Conservation (phyloP, 2,113 vertebrate genomes). For the Ciconia boyciana region DNA sequence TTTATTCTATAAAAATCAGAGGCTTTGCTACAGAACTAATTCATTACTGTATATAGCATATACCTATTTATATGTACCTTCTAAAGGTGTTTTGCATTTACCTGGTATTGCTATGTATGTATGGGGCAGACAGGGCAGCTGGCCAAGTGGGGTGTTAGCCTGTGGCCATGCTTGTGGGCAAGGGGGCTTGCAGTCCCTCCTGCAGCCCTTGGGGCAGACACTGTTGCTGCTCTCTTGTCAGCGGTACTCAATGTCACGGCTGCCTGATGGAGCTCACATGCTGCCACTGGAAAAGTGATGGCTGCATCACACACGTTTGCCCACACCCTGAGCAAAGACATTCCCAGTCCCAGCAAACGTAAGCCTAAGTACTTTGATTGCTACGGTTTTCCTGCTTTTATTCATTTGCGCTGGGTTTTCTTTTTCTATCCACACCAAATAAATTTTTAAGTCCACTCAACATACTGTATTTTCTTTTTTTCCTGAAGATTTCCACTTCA, state of each 20-base stretch:
- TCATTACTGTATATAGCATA: neutral
- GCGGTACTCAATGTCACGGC: rapidly evolving
- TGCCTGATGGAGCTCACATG: neutral
- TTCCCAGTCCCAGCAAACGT: neutral
- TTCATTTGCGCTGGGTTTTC: neutral
- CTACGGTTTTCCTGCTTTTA: neutral
- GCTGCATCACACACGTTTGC: neutral
- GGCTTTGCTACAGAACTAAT: neutral
- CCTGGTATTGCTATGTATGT: neutral
- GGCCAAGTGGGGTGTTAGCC: neutral
- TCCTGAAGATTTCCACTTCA: neutral
- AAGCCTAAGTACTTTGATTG: neutral
- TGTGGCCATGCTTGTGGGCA: neutral
- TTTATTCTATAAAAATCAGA: neutral
- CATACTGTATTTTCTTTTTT: neutral
- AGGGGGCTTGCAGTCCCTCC: neutral
- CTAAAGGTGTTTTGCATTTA: neutral
- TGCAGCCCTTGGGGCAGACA: neutral
- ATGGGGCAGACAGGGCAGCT: neutral
- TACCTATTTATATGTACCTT: neutral
- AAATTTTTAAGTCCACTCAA: neutral
- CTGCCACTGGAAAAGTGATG: neutral
- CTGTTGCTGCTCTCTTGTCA: neutral
- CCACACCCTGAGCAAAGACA: neutral
- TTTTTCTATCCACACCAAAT: neutral